A percentile compares a stretch with the other conserved stretches of the same genome.
These are phyloP conservation scores for Prunella fulvescens DNA, from an alignment of 2,113 vertebrate genomes.

Conservation along the genomic window DNA sequence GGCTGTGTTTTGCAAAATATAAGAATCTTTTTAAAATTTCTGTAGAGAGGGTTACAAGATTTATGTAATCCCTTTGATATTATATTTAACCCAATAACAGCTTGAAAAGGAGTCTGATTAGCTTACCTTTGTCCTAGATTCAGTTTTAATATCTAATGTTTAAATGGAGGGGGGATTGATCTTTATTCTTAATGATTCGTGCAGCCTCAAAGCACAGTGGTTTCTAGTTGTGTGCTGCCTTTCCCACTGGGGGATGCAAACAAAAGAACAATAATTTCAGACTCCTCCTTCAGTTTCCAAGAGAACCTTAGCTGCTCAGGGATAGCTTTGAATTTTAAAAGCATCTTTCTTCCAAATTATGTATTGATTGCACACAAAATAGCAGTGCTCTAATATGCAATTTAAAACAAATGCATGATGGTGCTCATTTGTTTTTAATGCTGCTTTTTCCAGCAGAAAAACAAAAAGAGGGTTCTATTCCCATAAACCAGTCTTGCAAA, in stretches of 20 bases:
- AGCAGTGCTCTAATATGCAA: conserved; percentile 45
- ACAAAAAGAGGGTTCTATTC: conserved; percentile 49
- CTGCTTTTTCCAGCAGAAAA: conserved; percentile 40
- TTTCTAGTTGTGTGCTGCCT: conserved; percentile 62
- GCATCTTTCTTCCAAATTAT: conserved; percentile 63
- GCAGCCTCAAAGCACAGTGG: conserved; percentile 51
- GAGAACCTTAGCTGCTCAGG: conserved; percentile 63
- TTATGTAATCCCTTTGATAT: background rate
- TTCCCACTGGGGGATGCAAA: conserved; percentile 66
- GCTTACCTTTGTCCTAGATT: conserved; percentile 39
- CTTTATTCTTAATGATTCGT: conserved; percentile 52
- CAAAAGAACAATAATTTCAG: conserved; percentile 70
- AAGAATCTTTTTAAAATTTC: background rate
- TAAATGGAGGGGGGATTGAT: background rate
- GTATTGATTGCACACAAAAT: conserved; percentile 64
- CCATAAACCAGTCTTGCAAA: conserved; percentile 59
- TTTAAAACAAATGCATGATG: conserved; percentile 60
- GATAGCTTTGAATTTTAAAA: conserved; percentile 68
- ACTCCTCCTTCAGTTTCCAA: conserved; percentile 68
- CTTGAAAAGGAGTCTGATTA: background rate
- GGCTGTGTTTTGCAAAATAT: background rate
- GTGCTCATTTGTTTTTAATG: conserved; percentile 55
- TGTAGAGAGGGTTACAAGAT: background rate
- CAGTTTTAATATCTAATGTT: conserved; percentile 25
- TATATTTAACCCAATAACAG: conserved; percentile 4